A percentile compares a stretch with the other conserved stretches of the same genome.
Evolutionary conservation across 2,113 vertebrate genomes (phyloP).

Genomic region (Arvicanthis niloticus): DNA sequence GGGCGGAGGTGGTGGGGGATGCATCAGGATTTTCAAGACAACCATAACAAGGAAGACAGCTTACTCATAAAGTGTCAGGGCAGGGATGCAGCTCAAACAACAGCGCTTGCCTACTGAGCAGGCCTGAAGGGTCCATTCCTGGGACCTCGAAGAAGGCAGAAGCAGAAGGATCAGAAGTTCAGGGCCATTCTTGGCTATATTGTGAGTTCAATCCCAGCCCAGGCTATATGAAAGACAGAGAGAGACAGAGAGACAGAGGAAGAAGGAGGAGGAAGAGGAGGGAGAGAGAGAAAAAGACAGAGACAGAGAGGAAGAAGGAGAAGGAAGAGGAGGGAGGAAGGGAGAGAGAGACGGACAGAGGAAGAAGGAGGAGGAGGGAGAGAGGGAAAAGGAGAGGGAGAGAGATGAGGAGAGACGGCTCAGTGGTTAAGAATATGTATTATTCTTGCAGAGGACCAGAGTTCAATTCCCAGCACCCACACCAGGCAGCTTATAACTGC

Average conservation of each 20-base stretch:
- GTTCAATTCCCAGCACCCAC: background rate
- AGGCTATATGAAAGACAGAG: background rate
- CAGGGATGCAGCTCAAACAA: background rate
- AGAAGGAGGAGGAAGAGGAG: background rate
- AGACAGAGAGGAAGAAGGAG: too few species aligned
- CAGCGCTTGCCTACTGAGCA: too few species aligned
- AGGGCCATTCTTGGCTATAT: background rate
- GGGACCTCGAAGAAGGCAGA: background rate
- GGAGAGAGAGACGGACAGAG: too few species aligned
- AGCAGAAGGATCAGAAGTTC: background rate
- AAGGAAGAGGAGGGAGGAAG: background rate
- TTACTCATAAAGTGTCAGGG: too few species aligned
- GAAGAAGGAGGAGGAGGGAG: background rate
- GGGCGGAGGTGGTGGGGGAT: too few species aligned
- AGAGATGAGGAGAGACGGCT: background rate
- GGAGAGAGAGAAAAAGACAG: background rate
- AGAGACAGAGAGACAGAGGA: background rate
- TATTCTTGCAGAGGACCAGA: too few species aligned
- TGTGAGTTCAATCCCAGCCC: background rate
- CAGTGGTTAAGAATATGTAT: background rate
- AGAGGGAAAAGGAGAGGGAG: too few species aligned
- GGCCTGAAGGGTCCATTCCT: background rate
- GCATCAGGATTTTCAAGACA: background rate
- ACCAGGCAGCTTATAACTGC: too few species aligned
- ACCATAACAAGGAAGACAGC: background rate